Evolutionary conservation across 37 sponge, comb jelly and placozoan genomes (phyloP).

Genomic region (Agelas oroides): DNA sequence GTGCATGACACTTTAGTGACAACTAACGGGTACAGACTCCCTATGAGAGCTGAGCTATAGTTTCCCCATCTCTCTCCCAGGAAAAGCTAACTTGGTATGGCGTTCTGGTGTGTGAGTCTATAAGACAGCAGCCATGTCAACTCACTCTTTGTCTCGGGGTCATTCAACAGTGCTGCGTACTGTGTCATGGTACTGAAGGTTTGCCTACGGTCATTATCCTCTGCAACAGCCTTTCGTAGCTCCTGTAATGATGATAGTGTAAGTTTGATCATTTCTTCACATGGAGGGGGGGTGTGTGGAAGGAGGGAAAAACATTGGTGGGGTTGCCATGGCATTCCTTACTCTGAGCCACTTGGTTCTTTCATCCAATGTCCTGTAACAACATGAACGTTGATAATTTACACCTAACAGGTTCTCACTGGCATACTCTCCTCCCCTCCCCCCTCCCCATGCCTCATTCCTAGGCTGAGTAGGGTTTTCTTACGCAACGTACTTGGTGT

Average conservation of each 20-base stretch:
- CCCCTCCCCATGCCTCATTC: neutral
- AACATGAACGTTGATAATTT: neutral
- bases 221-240: neutral
- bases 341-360: conserved; percentile 30
- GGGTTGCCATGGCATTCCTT: too few relatives aligned
- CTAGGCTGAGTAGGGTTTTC: neutral
- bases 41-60: too few relatives aligned
- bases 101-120: too few relatives aligned
- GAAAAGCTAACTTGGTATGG: too few relatives aligned
- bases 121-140: too few relatives aligned
- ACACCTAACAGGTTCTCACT: neutral
- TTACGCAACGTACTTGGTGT: conserved; percentile 11
- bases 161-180: conserved; percentile 22
- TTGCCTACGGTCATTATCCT: neutral
- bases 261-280: too few relatives aligned
- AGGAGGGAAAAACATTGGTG: neutral
- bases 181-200: neutral
- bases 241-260: neutral
- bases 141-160: conserved; percentile 32
- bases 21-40: neutral
- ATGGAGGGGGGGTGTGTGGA: too few relatives aligned
- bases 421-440: neutral
- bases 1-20: neutral
- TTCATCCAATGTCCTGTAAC: conserved; percentile 34
- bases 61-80: too few relatives aligned